phyloP scores from a whole-genome alignment of 2,113 vertebrate species.

The Nerophis ophidion region DNA sequence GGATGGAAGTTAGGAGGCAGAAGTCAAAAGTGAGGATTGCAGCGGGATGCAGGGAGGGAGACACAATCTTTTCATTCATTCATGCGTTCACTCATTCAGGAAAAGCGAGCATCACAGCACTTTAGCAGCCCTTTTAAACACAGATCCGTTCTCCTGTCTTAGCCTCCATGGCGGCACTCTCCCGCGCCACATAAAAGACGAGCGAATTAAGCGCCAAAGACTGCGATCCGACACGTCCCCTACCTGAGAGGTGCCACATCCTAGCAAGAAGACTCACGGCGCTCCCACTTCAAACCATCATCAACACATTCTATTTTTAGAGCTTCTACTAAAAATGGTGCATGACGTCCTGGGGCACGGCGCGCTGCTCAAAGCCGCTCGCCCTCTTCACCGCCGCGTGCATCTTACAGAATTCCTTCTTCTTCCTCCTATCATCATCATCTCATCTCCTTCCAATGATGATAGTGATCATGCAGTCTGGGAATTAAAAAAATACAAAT shows the following conservation, averaged over 20 bases:
- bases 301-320: conserved; percentile 62
- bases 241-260: conserved; percentile 24
- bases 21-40: neutral
- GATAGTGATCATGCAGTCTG: conserved; percentile 1
- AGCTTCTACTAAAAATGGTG: conserved; percentile 61
- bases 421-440: neutral
- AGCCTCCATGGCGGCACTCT: conserved; percentile 4
- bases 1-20: neutral
- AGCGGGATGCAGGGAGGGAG: neutral
- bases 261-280: neutral
- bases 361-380: conserved; percentile 28
- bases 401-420: neutral
- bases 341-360: conserved; percentile 57
- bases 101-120: conserved; percentile 13
- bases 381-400: conserved; percentile 34
- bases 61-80: neutral
- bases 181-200: conserved; percentile 24
- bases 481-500: neutral
- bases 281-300: conserved; percentile 33
- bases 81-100: conserved; percentile 33
- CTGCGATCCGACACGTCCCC: neutral
- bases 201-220: neutral
- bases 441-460: neutral
- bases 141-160: neutral
- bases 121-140: conserved; percentile 26